phyloP scores from a whole-genome alignment of 2,888 invertebrate genomes.

The Tubiluchus corallicola region DNA sequence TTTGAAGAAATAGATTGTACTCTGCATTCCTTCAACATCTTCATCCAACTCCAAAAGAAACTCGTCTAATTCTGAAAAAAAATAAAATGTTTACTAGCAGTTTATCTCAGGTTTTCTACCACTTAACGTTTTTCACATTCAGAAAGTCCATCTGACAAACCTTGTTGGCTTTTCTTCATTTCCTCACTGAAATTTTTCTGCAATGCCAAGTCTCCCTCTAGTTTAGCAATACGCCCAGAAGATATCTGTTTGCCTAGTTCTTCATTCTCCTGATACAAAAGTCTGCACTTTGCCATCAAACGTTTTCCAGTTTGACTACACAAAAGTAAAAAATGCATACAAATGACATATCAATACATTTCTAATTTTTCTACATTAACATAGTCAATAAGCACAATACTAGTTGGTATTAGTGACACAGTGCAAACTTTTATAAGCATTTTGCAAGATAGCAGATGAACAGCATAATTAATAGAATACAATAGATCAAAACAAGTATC shows the following conservation, averaged over 20 bases:
- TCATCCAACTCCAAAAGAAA: constrained; percentile 88
- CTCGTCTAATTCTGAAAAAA: constrained; percentile 64
- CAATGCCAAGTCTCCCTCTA: constrained; percentile 83
- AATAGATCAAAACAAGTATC: too few relatives aligned
- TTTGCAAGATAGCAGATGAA: too few relatives aligned
- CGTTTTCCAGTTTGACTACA: constrained; percentile 82
- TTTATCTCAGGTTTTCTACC: too few relatives aligned
- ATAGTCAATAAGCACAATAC: too few relatives aligned
- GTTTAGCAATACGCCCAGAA: constrained; percentile 77
- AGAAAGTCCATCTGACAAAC: constrained; percentile 36
- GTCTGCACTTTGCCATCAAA: constrained; percentile 87
- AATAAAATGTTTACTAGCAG: too few relatives aligned
- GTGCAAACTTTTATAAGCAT: too few relatives aligned
- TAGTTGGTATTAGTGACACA: too few relatives aligned
- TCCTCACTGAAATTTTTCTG: constrained; percentile 90
- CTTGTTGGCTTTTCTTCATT: constrained; percentile 86
- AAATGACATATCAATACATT: too few relatives aligned
- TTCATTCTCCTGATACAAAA: constrained; percentile 89
- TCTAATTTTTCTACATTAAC: too few relatives aligned
- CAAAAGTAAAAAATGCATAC: too few relatives aligned
- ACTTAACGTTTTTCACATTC: constrained; percentile 5
- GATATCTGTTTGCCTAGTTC: constrained; percentile 89
- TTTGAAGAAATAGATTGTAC: constrained; percentile 80
- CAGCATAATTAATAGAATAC: too few relatives aligned
- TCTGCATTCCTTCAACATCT: constrained; percentile 96